These are phyloP conservation scores for Dallia pectoralis DNA, from an alignment of 2,797 vertebrate genomes.

Conservation along the genomic window DNA sequence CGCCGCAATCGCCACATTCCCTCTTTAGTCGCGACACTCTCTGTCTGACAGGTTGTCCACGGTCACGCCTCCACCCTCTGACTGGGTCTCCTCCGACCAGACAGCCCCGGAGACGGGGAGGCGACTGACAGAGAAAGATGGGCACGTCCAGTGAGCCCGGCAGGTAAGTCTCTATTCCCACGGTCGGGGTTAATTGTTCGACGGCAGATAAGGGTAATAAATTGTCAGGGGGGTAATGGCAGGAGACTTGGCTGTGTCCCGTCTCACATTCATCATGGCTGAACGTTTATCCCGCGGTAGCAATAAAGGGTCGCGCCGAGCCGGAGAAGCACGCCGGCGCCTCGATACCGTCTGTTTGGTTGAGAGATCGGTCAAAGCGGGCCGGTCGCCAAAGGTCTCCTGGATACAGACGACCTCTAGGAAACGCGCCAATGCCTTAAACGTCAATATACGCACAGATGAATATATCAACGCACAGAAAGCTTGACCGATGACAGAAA, in stretches of 20 bases:
- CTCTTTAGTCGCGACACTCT: not conserved
- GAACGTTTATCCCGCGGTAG: not conserved
- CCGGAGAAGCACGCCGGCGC: not conserved
- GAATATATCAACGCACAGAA: no score
- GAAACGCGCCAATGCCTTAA: no score
- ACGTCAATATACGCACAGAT: no score
- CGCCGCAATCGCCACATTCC: not conserved
- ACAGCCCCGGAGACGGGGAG: not conserved
- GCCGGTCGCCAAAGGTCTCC: no score
- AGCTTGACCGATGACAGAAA: no score
- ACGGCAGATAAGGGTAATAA: conserved; percentile 59
- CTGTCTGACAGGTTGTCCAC: not conserved
- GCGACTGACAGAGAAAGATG: conserved; percentile 13
- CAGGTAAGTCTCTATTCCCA: conserved; percentile 27
- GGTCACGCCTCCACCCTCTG: not conserved
- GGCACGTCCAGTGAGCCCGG: conserved; percentile 9
- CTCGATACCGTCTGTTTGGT: no score
- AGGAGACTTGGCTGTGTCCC: conserved; percentile 33
- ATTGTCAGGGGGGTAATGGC: conserved; percentile 50
- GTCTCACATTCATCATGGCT: conserved; percentile 51
- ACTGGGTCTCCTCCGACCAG: not conserved
- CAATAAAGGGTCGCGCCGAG: not conserved
- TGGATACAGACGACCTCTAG: no score
- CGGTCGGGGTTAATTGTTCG: conserved; percentile 57
- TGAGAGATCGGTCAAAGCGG: no score